Percentiles rank a stretch among this genome's conserved stretches.
Conservation (phyloP, 2,888 invertebrate species). For the Suillia variegata region DNA sequence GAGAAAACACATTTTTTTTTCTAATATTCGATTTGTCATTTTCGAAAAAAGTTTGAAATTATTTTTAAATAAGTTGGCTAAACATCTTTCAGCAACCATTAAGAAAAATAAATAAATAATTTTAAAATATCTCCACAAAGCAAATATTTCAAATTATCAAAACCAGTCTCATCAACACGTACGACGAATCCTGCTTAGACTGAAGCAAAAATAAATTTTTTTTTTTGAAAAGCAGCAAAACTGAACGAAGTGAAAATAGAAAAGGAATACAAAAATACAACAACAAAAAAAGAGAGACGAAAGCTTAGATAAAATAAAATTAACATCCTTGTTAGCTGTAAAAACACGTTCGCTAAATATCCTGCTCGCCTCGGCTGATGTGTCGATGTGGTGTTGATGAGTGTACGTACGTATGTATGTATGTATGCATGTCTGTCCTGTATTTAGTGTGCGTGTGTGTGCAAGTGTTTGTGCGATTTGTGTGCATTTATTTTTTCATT, state of each 20-base stretch:
- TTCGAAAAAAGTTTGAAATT: too few relatives aligned
- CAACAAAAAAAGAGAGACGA: slow-evolving; percentile 40
- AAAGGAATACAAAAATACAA: background rate
- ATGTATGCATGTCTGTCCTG: background rate
- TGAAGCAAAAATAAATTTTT: too few relatives aligned
- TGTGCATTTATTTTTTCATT: slow-evolving; percentile 5
- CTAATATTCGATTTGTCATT: too few relatives aligned
- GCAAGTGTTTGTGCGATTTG: slow-evolving; percentile 1
- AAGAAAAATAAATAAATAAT: too few relatives aligned
- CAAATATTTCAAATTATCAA: too few relatives aligned
- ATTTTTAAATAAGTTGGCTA: too few relatives aligned
- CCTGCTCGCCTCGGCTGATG: slow-evolving; percentile 23
- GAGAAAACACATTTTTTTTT: too few relatives aligned
- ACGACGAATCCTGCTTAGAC: too few relatives aligned
- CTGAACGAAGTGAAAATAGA: slow-evolving; percentile 1
- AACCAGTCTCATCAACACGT: too few relatives aligned
- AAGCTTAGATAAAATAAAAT: slow-evolving; percentile 43
- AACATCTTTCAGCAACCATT: too few relatives aligned
- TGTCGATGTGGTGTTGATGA: slow-evolving; percentile 23
- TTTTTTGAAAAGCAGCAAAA: slow-evolving; percentile 7
- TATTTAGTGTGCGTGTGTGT: slow-evolving; percentile 4
- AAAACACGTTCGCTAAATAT: slow-evolving; percentile 56
- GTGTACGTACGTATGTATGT: slow-evolving; percentile 12
- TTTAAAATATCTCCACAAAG: too few relatives aligned
- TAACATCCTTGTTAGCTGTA: slow-evolving; percentile 56